These are phyloP conservation scores for Cryptus armator DNA, from an alignment of 2,888 invertebrate genomes.

Conservation along the genomic window DNA sequence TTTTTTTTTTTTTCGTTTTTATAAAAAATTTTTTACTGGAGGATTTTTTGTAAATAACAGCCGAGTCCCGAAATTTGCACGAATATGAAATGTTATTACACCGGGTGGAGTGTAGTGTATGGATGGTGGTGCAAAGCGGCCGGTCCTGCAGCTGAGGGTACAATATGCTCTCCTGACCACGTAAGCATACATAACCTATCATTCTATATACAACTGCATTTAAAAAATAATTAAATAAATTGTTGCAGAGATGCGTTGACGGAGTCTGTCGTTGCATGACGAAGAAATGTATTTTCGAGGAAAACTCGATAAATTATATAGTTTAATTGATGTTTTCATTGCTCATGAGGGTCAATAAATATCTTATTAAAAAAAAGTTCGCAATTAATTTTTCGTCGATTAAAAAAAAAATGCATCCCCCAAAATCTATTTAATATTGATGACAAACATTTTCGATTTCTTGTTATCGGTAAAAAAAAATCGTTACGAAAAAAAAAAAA, in stretches of 20 bases:
- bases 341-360: no score
- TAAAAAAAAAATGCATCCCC: no score
- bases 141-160: constrained; percentile 20
- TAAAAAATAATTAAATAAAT: background rate
- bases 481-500: no score
- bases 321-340: no score
- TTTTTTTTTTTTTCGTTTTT: background rate
- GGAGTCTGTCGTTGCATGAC: background rate
- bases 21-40: background rate
- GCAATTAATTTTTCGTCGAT: no score
- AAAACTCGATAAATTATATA: background rate
- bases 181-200: background rate
- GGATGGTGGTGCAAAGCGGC: constrained; percentile 7
- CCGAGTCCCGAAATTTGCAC: background rate
- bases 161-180: background rate
- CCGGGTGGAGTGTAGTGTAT: background rate
- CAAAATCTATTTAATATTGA: no score
- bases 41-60: background rate
- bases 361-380: no score
- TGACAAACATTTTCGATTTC: no score
- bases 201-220: background rate
- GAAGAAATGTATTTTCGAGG: background rate
- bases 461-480: no score
- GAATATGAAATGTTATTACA: background rate
- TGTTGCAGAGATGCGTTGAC: background rate